phyloP scores from a whole-genome alignment of 1,140 invertebrate species.

The Papilio xuthus region DNA sequence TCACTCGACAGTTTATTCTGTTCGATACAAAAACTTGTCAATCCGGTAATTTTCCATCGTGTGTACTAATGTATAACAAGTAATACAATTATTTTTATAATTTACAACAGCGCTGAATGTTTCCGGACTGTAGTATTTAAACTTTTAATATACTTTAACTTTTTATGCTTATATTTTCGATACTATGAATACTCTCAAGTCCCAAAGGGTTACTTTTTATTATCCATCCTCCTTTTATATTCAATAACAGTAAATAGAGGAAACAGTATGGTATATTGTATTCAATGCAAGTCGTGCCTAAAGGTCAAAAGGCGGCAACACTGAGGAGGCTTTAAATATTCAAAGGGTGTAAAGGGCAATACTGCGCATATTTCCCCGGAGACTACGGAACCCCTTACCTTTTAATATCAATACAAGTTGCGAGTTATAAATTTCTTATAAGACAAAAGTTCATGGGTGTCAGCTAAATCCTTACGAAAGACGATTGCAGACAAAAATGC shows the following conservation, averaged over 20 bases:
- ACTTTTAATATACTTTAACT: too few species aligned
- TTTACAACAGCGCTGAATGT: background rate
- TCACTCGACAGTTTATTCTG: constrained; percentile 22
- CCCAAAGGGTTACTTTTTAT: constrained; percentile 35
- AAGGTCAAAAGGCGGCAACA: constrained; percentile 49
- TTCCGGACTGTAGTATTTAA: background rate
- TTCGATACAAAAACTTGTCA: constrained; percentile 20
- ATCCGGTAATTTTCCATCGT: constrained; percentile 13
- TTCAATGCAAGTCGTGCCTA: constrained; percentile 42
- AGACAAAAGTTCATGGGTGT: background rate
- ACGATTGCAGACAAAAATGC: too few species aligned
- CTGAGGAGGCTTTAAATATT: constrained; percentile 71
- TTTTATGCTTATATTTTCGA: background rate
- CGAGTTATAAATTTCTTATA: constrained; percentile 41
- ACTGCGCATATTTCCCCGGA: constrained; percentile 71
- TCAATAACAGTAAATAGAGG: constrained; percentile 43
- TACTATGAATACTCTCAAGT: background rate
- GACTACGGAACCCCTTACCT: constrained; percentile 47
- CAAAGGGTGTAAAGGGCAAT: constrained; percentile 78
- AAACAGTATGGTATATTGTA: constrained; percentile 41
- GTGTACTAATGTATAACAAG: background rate
- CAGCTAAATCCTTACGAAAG: background rate
- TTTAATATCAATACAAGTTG: constrained; percentile 32
- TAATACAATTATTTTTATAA: background rate
- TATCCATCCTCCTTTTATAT: constrained; percentile 45